Base-by-base conservation (phyloP, 2,797 vertebrate species). In the Microctenopoma lineatum region DNA sequence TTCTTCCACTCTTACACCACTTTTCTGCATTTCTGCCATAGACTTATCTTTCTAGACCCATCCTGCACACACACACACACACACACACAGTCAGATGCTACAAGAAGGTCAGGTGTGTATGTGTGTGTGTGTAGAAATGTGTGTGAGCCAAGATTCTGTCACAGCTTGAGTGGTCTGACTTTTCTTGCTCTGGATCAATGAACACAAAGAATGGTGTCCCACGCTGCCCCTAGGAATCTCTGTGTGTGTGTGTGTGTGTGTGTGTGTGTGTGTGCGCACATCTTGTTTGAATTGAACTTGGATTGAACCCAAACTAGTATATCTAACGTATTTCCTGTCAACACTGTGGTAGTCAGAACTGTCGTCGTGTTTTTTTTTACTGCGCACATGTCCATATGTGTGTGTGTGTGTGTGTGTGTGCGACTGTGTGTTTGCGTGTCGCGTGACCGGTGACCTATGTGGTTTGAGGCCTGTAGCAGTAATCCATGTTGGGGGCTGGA, bases 101-200 rank as follows among this genome's bases (percentile, higher is more conserved):
- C 52, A 18, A 60, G 64, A 78, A 66, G 70, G 50, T 68, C 62
- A 57, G 56, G 76, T 55, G 53, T 4, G 41, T 47, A 45, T 26
- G 47, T 63, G 52, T 50, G 26, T 53, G 21, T 57, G 21, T 77
- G 36, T 58, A 25, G 56, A 66, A 65, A 74, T 68, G 75, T 69
- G 53, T 66, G 70, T 15, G 66, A 81, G 87, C 85, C 85, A 90
- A 89, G 89, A 86, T 82, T 82, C 83, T 87, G 86, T 91, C 90
- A 87, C 79, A 88, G 87, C 86, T 86, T 87, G 87, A 92, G 83
- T 80, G 87, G 87, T 87, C 84, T 87, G 90, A 90, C 90, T 91
- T 92, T 92, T 90, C 85, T 85, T 74, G 81, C 79, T 84, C 47
- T 89, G 87, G 90, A 92, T 92, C 89, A 89, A 92, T 92, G 87